Base-by-base conservation (phyloP, 2,113 vertebrate species). In the Dinomys branickii region DNA sequence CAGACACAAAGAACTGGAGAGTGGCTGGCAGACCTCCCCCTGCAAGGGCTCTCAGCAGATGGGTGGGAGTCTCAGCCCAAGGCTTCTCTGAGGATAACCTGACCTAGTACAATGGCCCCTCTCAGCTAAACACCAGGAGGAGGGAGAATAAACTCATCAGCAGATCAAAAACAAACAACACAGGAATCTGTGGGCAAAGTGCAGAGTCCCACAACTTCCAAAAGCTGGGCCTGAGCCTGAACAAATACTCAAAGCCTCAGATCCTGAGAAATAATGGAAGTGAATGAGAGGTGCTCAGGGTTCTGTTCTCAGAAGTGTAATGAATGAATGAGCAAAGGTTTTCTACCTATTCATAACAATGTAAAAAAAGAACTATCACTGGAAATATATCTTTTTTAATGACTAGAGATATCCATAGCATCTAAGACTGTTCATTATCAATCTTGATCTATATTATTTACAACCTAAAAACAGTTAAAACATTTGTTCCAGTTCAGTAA, bases 401-500 rank as follows among this genome's bases (percentile, higher is more conserved):
- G 56, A 91, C 22, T 56, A 82, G 38, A 87, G 24, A n/a, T 47
- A 77, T 90, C 80, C 22, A 50, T 69, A 78, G 86, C 65, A 65
- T 56, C 58, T 77, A 33, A 11, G 24, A 73, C 44, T 93, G 28
- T 65, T 81, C 54, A 41, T 88, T 54, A 87, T 90, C 80, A 47
- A 38, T 69, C 35, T 94, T 84, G 81, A 86, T 73, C 30, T 24
- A 7, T 75, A 90, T 83, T 90, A 81, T 69, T 91, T 83, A 73
- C 12, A 91, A 96, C 65, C 44, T 50, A 95, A 92, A 94, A 71
- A 61, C 4, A 85, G 63, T 90, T 80, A 38, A 95, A 97, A 56
- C 12, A 56, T 24, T 44, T 63, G 61, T 73, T 94, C 78, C 30
- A 65, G 88, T 78, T 96, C 38, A 88, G 26, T 50, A 56, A 59